Conservation (phyloP, 2,113 vertebrate genomes). For the Columba janthina region DNA sequence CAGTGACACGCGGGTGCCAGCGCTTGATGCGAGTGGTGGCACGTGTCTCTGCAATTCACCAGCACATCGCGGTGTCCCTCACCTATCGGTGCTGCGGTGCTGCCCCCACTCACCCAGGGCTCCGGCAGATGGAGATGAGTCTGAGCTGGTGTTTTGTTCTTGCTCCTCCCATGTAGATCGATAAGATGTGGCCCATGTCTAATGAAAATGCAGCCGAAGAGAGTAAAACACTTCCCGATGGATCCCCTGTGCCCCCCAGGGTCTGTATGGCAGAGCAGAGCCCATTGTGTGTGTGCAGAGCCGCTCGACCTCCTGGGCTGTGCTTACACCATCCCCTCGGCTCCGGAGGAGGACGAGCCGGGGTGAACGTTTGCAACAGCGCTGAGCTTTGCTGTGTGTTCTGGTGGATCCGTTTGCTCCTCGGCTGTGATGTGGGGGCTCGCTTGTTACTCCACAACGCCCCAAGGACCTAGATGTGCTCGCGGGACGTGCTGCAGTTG, state of each 20-base stretch:
- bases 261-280: neutral
- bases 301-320: neutral
- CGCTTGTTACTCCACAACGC: neutral
- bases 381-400: neutral
- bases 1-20: neutral
- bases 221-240: neutral
- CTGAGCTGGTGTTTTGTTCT: neutral
- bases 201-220: neutral
- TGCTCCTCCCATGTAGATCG: neutral
- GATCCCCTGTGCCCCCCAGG: neutral
- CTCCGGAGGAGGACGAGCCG: neutral
- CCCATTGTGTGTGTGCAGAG: accelerated
- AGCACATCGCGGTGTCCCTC: accelerated
- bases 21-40: neutral
- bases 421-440: neutral
- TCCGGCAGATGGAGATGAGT: neutral
- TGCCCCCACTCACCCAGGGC: neutral
- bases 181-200: neutral
- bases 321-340: neutral
- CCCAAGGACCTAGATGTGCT: neutral
- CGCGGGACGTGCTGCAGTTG: neutral
- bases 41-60: neutral
- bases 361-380: neutral
- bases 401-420: neutral
- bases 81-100: neutral